Base-by-base conservation (phyloP, 2,797 vertebrate genomes). In the Podarcis siculus region DNA sequence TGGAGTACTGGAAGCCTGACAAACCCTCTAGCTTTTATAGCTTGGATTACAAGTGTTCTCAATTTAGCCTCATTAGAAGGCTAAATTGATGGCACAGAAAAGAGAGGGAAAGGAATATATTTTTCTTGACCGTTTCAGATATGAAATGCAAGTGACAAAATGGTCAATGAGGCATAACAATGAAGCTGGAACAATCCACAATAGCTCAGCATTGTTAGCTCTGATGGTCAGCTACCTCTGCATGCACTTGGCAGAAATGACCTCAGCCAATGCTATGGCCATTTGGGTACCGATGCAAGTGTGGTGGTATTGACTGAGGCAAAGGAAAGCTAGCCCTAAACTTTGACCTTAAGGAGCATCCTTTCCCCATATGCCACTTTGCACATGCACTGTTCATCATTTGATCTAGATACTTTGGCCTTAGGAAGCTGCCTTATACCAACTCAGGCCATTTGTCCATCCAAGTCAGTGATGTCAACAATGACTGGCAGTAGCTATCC, bases 1-100 rank as follows among this genome's bases (percentile, higher is more conserved):
- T 82, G 42, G 90, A 92, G 85, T 76, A 81, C 13, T 93, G 93
- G 88, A 94, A 93, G 23, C 27, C 49, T 93, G 90, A 93, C 90
- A 95, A 95, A 91, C 49, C 17, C 61, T 91, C 75, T 67, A 84
- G 88, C 89, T 94, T 95, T 92, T 64, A 88, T 88, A 91, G 90
- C 66, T 83, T 86, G 89, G 5, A 79, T 61, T 86, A 67, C 35
- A 85, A 91, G 87, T 87, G 21, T 87, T 93, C 92, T 81, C 67
- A 77, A 23, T 93, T 94, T 71, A 86, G 19, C 21, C 72, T 91
- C 49, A 87, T 92, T 89, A 86, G 83, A 94, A 81, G 42, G 32
- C 83, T 82, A 61, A 87, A 49, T 77, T 92, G 84, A 90, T 85
- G 85, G 77, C 25, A 86, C 6, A 77, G 86, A 90, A 76, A 39